These are phyloP conservation scores for Psophia crepitans DNA, from an alignment of 2,113 vertebrate genomes.

Conservation along the genomic window DNA sequence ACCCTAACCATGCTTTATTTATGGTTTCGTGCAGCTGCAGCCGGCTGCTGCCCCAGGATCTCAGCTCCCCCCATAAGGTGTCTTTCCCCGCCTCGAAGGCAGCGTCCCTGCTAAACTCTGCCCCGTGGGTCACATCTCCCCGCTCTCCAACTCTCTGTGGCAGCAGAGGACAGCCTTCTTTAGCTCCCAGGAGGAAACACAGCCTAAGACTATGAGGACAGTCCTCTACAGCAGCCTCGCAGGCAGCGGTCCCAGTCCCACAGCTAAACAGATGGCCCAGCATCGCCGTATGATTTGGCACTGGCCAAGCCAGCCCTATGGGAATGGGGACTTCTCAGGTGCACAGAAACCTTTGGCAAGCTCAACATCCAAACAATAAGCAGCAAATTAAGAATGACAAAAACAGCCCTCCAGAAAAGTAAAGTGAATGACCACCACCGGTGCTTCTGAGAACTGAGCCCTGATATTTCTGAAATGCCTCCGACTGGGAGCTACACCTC, in stretches of 20 bases:
- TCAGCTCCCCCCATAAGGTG: not conserved
- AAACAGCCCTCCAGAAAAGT: not conserved
- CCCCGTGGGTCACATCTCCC: fast-evolving
- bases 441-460: not conserved
- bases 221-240: not conserved
- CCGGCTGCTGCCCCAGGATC: not conserved
- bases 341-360: not conserved
- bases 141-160: not conserved
- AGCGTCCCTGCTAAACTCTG: no score
- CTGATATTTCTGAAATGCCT: not conserved
- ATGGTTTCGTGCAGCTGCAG: fast-evolving
- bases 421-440: fast-evolving
- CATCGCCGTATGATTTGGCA: not conserved
- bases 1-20: not conserved
- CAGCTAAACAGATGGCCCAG: not conserved
- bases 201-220: not conserved
- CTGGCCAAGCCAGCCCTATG: not conserved
- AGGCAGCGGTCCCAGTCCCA: not conserved
- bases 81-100: not conserved
- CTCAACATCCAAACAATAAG: not conserved
- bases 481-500: not conserved
- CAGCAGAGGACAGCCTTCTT: not conserved
- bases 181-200: not conserved
- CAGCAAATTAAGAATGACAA: not conserved
- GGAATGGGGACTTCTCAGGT: not conserved